Conservation (phyloP, 1,140 invertebrate genomes). For the Drosophila kanapiae region DNA sequence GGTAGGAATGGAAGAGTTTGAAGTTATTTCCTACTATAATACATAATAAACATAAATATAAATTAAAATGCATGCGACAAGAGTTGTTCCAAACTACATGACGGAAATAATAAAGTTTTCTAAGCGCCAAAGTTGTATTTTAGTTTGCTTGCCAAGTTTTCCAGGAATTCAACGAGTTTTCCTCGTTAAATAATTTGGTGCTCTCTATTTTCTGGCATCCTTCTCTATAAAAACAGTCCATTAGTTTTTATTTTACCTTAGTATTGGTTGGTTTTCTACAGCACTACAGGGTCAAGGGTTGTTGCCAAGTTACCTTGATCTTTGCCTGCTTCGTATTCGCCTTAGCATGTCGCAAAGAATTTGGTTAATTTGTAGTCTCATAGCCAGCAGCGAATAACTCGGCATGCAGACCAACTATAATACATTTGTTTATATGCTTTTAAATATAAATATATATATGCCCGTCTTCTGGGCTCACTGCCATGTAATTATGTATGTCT, state of each 20-base stretch:
- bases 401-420: slow-evolving; percentile 46
- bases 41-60: not conserved
- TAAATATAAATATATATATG: slow-evolving; percentile 46
- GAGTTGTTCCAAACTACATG: not conserved
- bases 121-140: not conserved
- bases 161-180: not conserved
- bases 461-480: slow-evolving; percentile 58
- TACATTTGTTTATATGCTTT: slow-evolving; percentile 52
- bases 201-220: not conserved
- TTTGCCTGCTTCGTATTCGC: slow-evolving; percentile 20
- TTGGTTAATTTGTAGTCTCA: slow-evolving; percentile 56
- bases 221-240: not conserved
- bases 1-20: too few species aligned
- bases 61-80: not conserved
- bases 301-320: slow-evolving; percentile 28
- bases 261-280: not conserved
- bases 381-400: slow-evolving; percentile 24
- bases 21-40: too few species aligned
- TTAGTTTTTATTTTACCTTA: not conserved
- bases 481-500: slow-evolving; percentile 64
- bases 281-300: slow-evolving; percentile 28
- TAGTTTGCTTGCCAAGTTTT: not conserved
- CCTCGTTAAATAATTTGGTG: not conserved
- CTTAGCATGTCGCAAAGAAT: slow-evolving; percentile 19
- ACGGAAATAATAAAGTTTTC: not conserved